phyloP scores from a whole-genome alignment of 2,113 vertebrate species.

The Eptesicus fuscus region DNA sequence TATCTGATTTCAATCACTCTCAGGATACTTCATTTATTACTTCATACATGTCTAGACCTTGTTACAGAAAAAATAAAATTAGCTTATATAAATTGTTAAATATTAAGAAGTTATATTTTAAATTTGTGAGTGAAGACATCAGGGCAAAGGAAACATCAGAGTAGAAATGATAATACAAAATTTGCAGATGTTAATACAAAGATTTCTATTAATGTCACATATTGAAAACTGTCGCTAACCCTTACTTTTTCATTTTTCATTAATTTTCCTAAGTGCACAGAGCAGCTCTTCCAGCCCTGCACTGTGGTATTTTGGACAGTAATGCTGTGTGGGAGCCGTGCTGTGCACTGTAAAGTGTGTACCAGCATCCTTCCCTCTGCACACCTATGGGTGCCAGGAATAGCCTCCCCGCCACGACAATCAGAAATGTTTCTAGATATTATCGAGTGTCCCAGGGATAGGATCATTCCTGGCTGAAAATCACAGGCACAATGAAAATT shows the following conservation, averaged over 20 bases:
- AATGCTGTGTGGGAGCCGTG: not conserved
- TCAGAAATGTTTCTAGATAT: not conserved
- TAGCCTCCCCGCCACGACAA: not conserved
- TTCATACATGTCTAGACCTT: not conserved
- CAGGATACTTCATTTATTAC: not conserved
- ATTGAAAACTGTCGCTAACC: not conserved
- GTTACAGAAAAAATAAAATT: not conserved
- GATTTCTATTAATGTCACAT: not conserved
- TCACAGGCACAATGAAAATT: not conserved
- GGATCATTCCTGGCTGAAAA: not conserved
- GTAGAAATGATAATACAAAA: not conserved
- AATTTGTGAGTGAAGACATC: not conserved
- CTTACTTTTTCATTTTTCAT: constrained; percentile 3
- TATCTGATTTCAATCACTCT: not conserved
- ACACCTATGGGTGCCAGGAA: not conserved
- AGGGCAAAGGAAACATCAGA: not conserved
- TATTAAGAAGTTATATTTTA: not conserved
- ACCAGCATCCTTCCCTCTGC: not conserved
- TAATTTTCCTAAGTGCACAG: not conserved
- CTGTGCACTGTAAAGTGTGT: not conserved
- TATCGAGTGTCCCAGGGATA: not conserved
- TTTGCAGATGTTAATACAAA: not conserved
- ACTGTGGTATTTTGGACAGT: not conserved
- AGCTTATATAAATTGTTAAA: not conserved
- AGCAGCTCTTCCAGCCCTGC: not conserved